phyloP scores from a whole-genome alignment of 2,113 vertebrate genomes.

The Motacilla tschutschensis region DNA sequence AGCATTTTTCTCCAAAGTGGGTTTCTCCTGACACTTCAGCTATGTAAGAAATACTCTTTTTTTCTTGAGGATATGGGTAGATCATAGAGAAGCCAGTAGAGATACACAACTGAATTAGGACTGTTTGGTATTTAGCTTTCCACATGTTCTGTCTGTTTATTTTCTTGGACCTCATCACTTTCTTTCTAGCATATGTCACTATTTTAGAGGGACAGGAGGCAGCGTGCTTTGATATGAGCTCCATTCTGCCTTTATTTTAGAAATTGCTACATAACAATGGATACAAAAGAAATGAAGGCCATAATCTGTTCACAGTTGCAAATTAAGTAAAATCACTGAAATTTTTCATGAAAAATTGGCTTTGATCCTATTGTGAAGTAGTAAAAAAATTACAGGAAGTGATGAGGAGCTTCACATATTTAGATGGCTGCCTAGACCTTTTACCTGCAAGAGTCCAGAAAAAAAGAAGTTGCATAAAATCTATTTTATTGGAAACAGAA shows the following conservation, averaged over 20 bases:
- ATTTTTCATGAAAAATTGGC: not conserved
- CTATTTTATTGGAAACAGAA: not conserved
- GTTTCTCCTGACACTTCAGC: not conserved
- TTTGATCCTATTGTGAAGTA: not conserved
- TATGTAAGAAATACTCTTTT: not conserved
- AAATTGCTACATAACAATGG: not conserved
- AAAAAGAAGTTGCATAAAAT: not conserved
- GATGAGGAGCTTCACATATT: not conserved
- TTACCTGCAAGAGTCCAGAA: not conserved
- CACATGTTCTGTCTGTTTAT: slow-evolving; percentile 13
- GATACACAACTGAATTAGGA: not conserved
- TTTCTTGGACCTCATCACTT: slow-evolving; percentile 5
- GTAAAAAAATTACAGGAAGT: not conserved
- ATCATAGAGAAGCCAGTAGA: not conserved
- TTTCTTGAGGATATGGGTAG: not conserved
- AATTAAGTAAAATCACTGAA: not conserved
- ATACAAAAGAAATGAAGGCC: slow-evolving; percentile 4
- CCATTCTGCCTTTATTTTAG: slow-evolving; percentile 15
- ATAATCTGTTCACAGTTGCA: not conserved
- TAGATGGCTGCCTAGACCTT: not conserved
- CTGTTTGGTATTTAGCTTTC: slow-evolving; percentile 6
- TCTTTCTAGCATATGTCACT: not conserved
- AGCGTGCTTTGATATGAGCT: slow-evolving; percentile 2
- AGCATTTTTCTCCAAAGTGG: not conserved
- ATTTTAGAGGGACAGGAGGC: slow-evolving; percentile 23